A percentile compares a stretch with the other conserved stretches of the same genome.
Evolutionary conservation across 1,140 invertebrate species (phyloP).

Genomic region (Teleogryllus occipitalis): DNA sequence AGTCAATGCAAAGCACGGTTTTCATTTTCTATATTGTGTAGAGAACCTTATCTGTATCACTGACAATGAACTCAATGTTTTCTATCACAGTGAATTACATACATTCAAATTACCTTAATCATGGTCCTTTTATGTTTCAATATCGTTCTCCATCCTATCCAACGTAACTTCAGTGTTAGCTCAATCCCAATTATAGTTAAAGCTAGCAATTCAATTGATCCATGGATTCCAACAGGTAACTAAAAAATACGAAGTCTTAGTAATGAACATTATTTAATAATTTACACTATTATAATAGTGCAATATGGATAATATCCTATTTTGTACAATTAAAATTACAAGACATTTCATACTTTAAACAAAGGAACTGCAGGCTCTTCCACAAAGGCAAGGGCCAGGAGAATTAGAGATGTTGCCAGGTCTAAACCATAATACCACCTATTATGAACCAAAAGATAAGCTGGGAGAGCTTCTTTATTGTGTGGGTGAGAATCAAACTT

Average conservation of each 20-base stretch:
- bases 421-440: constrained; percentile 81
- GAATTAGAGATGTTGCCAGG: constrained; percentile 63
- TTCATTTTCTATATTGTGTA: not conserved
- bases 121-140: constrained; percentile 75
- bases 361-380: constrained; percentile 72
- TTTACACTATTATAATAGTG: not conserved
- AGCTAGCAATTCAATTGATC: constrained; percentile 73
- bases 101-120: constrained; percentile 57
- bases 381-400: constrained; percentile 70
- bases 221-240: constrained; percentile 69
- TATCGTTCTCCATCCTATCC: constrained; percentile 78
- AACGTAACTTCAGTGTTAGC: constrained; percentile 69
- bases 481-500: constrained; percentile 85
- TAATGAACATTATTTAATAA: not conserved
- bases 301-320: not conserved
- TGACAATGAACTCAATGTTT: not conserved
- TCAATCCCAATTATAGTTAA: constrained; percentile 69
- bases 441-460: constrained; percentile 82
- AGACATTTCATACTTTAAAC: constrained; percentile 45
- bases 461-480: constrained; percentile 71
- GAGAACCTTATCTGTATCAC: not conserved
- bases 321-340: not conserved
- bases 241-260: constrained; percentile 31
- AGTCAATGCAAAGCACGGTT: too few relatives aligned
- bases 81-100: not conserved